Conservation (phyloP, 2,113 vertebrate genomes). For the Mustela lutreola region DNA sequence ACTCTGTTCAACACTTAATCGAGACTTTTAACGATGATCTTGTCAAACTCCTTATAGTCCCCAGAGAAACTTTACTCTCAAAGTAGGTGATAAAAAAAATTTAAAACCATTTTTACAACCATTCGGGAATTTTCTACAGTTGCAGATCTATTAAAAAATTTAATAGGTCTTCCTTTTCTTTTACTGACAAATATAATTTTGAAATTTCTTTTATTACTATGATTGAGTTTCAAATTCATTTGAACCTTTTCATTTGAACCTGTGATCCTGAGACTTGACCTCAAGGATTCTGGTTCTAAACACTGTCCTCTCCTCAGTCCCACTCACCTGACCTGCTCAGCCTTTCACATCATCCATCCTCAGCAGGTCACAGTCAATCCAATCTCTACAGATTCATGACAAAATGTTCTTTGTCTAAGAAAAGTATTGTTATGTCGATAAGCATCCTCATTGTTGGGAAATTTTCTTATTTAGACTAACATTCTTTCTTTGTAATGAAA, state of each 20-base stretch:
- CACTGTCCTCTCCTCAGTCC: background rate
- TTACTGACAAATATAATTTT: background rate
- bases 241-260: background rate
- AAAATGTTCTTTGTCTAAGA: background rate
- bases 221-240: background rate
- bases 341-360: background rate
- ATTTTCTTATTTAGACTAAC: background rate
- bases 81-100: background rate
- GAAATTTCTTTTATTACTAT: slow-evolving; percentile 31
- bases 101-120: slow-evolving; percentile 8
- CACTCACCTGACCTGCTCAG: background rate
- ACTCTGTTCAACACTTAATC: background rate
- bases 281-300: background rate
- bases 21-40: slow-evolving; percentile 2
- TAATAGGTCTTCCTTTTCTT: slow-evolving; percentile 4
- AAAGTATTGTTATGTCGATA: background rate
- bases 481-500: background rate
- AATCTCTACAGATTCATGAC: background rate
- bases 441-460: background rate
- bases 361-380: background rate
- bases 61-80: slow-evolving; percentile 19
- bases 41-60: background rate
- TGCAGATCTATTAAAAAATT: slow-evolving; percentile 18
- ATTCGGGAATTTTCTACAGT: background rate
- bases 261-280: background rate